Base-by-base conservation (phyloP, 2,888 invertebrate species). In the Salpingus planirostris region DNA sequence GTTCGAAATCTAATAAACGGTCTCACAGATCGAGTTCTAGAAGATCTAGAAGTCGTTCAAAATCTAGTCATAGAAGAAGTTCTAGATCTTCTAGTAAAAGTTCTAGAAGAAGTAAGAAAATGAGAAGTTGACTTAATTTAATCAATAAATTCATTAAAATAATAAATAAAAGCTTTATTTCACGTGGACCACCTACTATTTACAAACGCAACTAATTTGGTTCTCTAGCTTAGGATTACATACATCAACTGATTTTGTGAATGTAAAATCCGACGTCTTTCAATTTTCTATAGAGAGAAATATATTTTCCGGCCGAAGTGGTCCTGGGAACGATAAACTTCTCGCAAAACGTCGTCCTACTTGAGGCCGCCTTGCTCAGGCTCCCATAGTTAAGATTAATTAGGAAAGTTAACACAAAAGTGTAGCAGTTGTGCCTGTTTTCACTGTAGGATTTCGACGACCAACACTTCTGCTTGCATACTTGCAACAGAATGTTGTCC, bases 261-360 rank as follows among this genome's bases (percentile, higher is more conserved):
- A 74, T 59, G 56, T 72, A 73, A 50, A 66, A 62, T 13, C 70
- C 68, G 40, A 59, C 59, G 43, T 66, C 65, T 38, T 70, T 70
- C 22, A 90, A 68, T 59, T 81, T 78, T 50, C 88, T 73, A 60
- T 85, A 87, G 18, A 90, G 67, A 2, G 80, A 80, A 44, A 88
- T 84, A 60, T 89, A 91, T 66, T 86, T 88, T 27, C 87, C 80
- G 25, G 87, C 88, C 12, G 83, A 77, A 14, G 82, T 78, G 18
- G 89, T 84, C 53, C 80, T 73, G 2, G 87, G 87, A 35, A 88
- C 76, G 44, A 91, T 83, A 63, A 82, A 84, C 52, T 78, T 75
- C 59, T 82, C 78, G 57, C 89, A 90, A 64, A 90, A 84, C 13
- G 69, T 66, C 36, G 80, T 83, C 44, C 80, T 64, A 46, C 62